Evolutionary conservation across 2,888 invertebrate species (phyloP).

Genomic region (Amiota communis): DNA sequence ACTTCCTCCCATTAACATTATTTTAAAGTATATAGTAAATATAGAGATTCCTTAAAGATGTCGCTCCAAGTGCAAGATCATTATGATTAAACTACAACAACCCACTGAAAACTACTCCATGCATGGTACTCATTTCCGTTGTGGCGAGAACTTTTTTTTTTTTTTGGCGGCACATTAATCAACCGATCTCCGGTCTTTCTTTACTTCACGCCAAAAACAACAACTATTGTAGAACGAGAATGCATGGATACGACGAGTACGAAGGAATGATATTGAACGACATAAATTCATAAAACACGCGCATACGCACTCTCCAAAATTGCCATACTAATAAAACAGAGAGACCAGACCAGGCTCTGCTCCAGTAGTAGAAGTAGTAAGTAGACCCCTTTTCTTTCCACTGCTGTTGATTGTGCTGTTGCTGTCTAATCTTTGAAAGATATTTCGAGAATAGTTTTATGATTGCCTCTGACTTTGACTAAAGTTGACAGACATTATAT

Average conservation of each 20-base stretch:
- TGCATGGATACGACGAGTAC: no score
- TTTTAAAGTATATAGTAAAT: no score
- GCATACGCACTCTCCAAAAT: slow-evolving; percentile 4
- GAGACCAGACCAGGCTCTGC: slow-evolving; percentile 43
- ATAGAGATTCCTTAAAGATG: no score
- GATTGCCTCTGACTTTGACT: slow-evolving; percentile 51
- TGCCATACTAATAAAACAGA: slow-evolving; percentile 19
- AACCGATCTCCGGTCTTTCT: slow-evolving; percentile 45
- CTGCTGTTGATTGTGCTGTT: neutral
- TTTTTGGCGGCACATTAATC: slow-evolving; percentile 61
- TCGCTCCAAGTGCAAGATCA: no score
- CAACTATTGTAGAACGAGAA: neutral
- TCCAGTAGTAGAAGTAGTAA: no score
- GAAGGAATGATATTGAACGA: neutral
- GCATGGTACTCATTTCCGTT: slow-evolving; percentile 55
- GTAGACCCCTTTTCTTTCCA: slow-evolving; percentile 3
- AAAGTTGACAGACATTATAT: slow-evolving; percentile 53
- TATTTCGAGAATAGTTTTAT: slow-evolving; percentile 53
- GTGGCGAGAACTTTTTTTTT: slow-evolving; percentile 50
- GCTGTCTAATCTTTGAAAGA: slow-evolving; percentile 57
- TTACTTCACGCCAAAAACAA: slow-evolving; percentile 19
- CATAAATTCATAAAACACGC: neutral
- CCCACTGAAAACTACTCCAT: no score
- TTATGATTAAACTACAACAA: no score
- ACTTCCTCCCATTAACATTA: no score